Evolutionary conservation across 2,797 vertebrate species (phyloP).

Genomic region (Protosalanx chinensis): DNA sequence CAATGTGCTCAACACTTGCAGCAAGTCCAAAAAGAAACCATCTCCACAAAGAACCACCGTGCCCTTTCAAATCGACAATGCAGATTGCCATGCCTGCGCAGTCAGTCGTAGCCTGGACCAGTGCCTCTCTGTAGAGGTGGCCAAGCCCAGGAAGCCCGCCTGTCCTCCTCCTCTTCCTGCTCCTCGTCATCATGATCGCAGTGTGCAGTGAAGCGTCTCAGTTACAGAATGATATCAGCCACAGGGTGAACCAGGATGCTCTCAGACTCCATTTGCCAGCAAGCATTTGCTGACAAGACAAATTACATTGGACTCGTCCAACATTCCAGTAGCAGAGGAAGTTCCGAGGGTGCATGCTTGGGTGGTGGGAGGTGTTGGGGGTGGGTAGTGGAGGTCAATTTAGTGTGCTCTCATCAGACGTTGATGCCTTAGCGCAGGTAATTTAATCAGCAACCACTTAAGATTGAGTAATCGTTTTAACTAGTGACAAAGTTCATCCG

Average conservation of each 20-base stretch:
- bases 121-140: constrained; percentile 40
- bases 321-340: constrained; percentile 28
- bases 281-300: constrained; percentile 64
- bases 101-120: constrained; percentile 19
- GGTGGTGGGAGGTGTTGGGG: too few relatives aligned
- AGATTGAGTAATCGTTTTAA: constrained; percentile 61
- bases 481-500: constrained; percentile 58
- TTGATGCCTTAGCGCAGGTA: constrained; percentile 41
- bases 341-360: constrained; percentile 20
- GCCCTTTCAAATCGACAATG: not conserved
- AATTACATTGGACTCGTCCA: constrained; percentile 46
- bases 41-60: constrained; percentile 1
- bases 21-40: not conserved
- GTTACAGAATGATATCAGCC: constrained; percentile 64
- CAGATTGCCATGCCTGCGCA: constrained; percentile 25
- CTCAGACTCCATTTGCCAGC: constrained; percentile 59
- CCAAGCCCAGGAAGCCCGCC: constrained; percentile 46
- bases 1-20: not conserved
- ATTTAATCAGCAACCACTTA: constrained; percentile 58
- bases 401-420: constrained; percentile 30
- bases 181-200: constrained; percentile 28
- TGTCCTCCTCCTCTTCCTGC: constrained; percentile 28
- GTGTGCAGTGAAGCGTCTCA: constrained; percentile 54
- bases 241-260: constrained; percentile 57
- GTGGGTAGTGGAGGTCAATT: constrained; percentile 24